Evolutionary conservation across 2,797 vertebrate genomes (phyloP).

Genomic region (Eulemur rubriventer): DNA sequence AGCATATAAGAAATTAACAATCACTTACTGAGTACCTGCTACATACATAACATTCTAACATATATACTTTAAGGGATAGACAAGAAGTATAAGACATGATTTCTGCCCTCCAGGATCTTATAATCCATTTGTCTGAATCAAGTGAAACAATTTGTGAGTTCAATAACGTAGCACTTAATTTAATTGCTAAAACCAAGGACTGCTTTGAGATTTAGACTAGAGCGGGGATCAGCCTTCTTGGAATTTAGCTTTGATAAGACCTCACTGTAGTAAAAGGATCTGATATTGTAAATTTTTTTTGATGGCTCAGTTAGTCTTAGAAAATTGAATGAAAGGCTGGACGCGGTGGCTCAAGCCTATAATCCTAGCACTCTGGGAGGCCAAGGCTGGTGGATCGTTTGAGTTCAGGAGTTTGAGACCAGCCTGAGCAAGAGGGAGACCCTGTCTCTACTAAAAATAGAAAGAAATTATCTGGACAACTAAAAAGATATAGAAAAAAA

Average conservation of each 20-base stretch:
- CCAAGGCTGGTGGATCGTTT: too few relatives aligned
- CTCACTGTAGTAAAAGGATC: neutral
- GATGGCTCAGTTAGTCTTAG: neutral
- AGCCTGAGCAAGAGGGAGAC: too few relatives aligned
- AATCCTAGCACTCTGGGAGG: too few relatives aligned
- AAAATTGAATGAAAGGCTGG: neutral
- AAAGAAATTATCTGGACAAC: too few relatives aligned
- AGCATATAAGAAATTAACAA: neutral
- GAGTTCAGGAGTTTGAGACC: too few relatives aligned
- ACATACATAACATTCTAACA: neutral
- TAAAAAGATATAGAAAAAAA: too few relatives aligned
- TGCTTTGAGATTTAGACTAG: neutral
- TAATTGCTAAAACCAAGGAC: neutral
- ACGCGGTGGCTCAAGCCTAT: too few relatives aligned
- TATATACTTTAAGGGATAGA: neutral
- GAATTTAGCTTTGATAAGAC: slow-evolving; percentile 20
- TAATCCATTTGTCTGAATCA: neutral
- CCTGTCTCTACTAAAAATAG: too few relatives aligned
- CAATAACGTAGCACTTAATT: slow-evolving; percentile 35
- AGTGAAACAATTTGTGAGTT: slow-evolving; percentile 41
- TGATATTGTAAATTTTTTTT: neutral
- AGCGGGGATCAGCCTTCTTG: neutral
- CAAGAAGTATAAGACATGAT: neutral
- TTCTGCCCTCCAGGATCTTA: neutral
- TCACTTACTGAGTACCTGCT: neutral